Conservation (phyloP, 2,797 vertebrate genomes). For the Lutjanus campechanus region DNA sequence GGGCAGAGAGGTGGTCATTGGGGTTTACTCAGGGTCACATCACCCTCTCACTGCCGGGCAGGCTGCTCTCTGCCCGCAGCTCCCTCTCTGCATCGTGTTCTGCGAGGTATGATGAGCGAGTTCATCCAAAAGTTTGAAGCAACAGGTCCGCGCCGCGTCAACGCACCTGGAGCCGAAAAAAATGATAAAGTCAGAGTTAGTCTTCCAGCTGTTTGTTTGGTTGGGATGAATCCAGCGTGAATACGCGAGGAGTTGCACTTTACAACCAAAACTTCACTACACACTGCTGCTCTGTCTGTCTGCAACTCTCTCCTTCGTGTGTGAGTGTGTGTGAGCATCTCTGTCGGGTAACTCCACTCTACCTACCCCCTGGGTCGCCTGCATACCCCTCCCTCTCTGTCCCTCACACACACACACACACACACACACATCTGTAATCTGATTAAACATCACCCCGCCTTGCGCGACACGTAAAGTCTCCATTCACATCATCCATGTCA, state of each 20-base stretch:
- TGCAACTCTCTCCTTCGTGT: slow-evolving; percentile 20
- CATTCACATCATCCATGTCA: slow-evolving; percentile 38
- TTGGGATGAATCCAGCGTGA: not conserved
- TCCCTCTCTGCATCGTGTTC: not conserved
- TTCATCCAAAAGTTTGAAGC: slow-evolving; percentile 29
- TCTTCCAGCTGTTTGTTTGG: not conserved
- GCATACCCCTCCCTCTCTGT: slow-evolving; percentile 42
- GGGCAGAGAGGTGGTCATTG: slow-evolving; percentile 45
- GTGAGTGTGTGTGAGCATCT: slow-evolving; percentile 68
- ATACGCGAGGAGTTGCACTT: slow-evolving; percentile 6
- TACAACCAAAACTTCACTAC: slow-evolving; percentile 21
- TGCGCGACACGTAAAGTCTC: slow-evolving; percentile 53
- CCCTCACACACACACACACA: slow-evolving; percentile 9
- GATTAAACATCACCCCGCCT: slow-evolving; percentile 70
- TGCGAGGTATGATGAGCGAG: not conserved
- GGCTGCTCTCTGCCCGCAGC: slow-evolving; percentile 4
- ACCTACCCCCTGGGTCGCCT: slow-evolving; percentile 65
- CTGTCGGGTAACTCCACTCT: slow-evolving; percentile 64
- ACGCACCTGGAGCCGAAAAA: slow-evolving; percentile 29
- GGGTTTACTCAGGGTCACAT: slow-evolving; percentile 62
- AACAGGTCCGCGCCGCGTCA: slow-evolving; percentile 47
- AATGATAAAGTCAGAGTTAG: not conserved
- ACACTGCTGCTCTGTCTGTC: slow-evolving; percentile 6
- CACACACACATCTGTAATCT: slow-evolving; percentile 56
- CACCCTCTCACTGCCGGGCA: slow-evolving; percentile 34